Evolutionary conservation across 2,888 invertebrate genomes (phyloP).

Genomic region (Xestia rhomboidea): DNA sequence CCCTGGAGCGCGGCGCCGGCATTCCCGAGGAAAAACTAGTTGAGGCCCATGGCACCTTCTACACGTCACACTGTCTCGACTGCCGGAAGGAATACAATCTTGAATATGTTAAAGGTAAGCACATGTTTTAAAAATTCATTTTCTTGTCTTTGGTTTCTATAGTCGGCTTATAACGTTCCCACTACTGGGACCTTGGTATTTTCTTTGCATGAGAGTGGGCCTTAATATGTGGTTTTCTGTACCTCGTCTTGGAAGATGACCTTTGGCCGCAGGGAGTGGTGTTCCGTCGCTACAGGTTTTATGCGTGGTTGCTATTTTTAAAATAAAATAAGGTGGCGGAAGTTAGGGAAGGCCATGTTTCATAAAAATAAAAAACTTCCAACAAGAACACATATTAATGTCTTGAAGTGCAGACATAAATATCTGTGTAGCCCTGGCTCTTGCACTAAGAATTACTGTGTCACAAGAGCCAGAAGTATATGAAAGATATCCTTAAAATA

Average conservation of each 20-base stretch:
- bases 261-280: neutral
- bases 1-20: conserved; percentile 96
- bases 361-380: too few relatives aligned
- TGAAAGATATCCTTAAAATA: neutral
- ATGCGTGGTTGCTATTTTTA: too few relatives aligned
- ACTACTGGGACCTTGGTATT: neutral
- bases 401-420: too few relatives aligned
- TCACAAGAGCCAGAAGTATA: neutral
- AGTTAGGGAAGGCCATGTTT: too few relatives aligned
- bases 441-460: neutral
- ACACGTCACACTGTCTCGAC: conserved; percentile 95
- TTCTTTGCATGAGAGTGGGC: neutral
- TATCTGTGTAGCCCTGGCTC: neutral
- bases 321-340: too few relatives aligned
- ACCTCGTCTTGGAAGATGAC: neutral
- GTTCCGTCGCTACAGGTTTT: too few relatives aligned
- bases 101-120: conserved; percentile 95
- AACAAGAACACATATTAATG: too few relatives aligned
- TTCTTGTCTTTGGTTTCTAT: neutral
- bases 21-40: conserved; percentile 96
- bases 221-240: neutral
- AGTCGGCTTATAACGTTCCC: neutral
- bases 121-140: neutral
- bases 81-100: conserved; percentile 94
- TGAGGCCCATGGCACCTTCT: conserved; percentile 98